Evolutionary conservation across 2,113 vertebrate genomes (phyloP).

Genomic region (Glareola pratincola): DNA sequence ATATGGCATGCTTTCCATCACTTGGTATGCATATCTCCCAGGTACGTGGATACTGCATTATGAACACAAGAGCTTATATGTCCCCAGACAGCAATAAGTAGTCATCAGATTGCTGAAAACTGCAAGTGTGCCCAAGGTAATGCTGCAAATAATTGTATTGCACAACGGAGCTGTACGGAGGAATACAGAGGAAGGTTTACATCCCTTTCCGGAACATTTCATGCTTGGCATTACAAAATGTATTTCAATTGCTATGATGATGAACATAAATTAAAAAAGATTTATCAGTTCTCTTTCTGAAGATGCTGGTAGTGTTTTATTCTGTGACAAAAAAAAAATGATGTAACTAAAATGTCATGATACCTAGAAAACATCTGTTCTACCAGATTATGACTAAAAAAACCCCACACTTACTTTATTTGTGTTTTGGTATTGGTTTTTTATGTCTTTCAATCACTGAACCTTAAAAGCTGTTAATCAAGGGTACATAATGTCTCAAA

Average conservation of each 20-base stretch:
- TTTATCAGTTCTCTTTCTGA: not conserved
- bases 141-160: not conserved
- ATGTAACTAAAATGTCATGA: not conserved
- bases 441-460: not conserved
- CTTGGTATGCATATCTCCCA: not conserved
- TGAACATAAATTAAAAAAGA: not conserved
- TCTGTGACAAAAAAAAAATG: not conserved
- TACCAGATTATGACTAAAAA: not conserved
- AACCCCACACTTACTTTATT: not conserved
- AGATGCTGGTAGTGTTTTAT: not conserved
- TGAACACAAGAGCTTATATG: not conserved
- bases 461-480: not conserved
- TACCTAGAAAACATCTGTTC: slow-evolving; percentile 8
- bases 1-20: not conserved
- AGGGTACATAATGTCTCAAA: not conserved
- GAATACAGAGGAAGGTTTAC: not conserved
- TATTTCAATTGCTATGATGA: not conserved
- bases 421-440: not conserved
- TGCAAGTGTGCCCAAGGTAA: not conserved
- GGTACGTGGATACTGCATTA: not conserved
- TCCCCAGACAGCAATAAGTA: not conserved
- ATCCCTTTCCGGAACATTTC: not conserved
- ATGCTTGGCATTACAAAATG: not conserved
- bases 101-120: not conserved
- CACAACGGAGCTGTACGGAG: not conserved